Percentiles rank a stretch among this genome's conserved stretches.
Evolutionary conservation across 2,797 vertebrate species (phyloP).

Genomic region (Muscicapa striata): DNA sequence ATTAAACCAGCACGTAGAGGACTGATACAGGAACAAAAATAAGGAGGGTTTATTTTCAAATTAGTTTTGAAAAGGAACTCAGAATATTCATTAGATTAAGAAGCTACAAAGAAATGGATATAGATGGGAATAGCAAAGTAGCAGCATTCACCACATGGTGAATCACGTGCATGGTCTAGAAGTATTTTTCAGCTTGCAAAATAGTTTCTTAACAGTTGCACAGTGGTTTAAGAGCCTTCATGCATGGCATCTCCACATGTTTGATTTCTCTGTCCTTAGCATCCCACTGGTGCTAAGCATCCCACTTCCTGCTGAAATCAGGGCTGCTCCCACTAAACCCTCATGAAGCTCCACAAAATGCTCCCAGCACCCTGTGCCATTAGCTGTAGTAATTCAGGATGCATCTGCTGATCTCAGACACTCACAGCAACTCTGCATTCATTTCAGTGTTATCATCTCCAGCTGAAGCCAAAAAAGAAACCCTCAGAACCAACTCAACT

Average conservation of each 20-base stretch:
- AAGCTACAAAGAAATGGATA: background rate
- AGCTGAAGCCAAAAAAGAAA: background rate
- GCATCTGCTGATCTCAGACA: background rate
- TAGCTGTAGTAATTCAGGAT: background rate
- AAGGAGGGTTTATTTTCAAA: background rate
- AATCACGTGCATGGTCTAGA: background rate
- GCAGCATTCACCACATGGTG: background rate
- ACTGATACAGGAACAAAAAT: background rate
- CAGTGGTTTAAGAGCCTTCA: background rate
- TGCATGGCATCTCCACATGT: background rate
- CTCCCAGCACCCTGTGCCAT: background rate
- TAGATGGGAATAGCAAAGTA: background rate
- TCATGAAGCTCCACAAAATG: background rate
- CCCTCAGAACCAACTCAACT: background rate
- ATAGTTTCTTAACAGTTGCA: background rate
- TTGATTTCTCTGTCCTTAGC: background rate
- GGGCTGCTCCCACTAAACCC: background rate
- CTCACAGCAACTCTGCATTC: background rate
- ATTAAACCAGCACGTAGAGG: rapidly evolving
- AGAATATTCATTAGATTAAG: background rate
- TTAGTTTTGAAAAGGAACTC: background rate
- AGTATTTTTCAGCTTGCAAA: background rate
- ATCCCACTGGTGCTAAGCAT: background rate
- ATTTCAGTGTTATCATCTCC: background rate
- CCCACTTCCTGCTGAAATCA: background rate